Evolutionary conservation across 2,113 vertebrate genomes (phyloP), one percentile per base, ranked within the genome.

Genomic region (Nasalis larvatus): DNA sequence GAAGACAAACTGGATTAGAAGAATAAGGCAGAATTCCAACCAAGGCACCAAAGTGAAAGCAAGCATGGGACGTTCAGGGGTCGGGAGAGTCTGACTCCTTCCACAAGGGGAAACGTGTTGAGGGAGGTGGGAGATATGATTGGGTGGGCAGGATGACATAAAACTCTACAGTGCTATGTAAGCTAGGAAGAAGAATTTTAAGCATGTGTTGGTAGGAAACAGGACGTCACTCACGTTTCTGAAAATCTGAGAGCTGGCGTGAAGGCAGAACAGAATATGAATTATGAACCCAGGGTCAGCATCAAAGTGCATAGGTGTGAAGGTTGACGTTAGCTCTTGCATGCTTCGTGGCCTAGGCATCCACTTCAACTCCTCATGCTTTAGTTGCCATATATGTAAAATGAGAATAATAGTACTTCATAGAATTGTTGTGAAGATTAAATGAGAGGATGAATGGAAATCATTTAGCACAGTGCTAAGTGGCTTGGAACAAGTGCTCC

Each of bases 81-180:
- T 40, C 0, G 0, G 4, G 54, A 30, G 1, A 37, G 27, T 14
- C 13, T 35, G 58, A 66, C n/a, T 47, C 37, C 11, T 14, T 30
- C 32, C 9, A 10, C 27, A 3, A 49, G 37, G 47, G 13, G 73
- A 10, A 25, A 37, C 4, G 0, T 32, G 6, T 32, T 37, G 9
- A 35, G 11, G 20, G 20, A 18, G 3, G 76, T 27, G 4, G 47
- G 32, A 54, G 76, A 35, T 30, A 40, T 5, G 4, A 23, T n/a
- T 37, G 52, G 18, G 8, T 45, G 20, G 17, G 2, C 54, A 68
- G 32, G 18, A 6, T 52, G 17, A 9, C 40, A 3, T 12, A 40
- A 76, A 66, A 54, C 49, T 18, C 3, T 7, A 17, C 5, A 35
- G 32, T 23, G 11, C 30, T 42, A 7, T 23, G 5, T 52, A 54